These are phyloP conservation scores for Thymelicus acteon DNA, from an alignment of 2,888 invertebrate genomes.

Conservation along the genomic window DNA sequence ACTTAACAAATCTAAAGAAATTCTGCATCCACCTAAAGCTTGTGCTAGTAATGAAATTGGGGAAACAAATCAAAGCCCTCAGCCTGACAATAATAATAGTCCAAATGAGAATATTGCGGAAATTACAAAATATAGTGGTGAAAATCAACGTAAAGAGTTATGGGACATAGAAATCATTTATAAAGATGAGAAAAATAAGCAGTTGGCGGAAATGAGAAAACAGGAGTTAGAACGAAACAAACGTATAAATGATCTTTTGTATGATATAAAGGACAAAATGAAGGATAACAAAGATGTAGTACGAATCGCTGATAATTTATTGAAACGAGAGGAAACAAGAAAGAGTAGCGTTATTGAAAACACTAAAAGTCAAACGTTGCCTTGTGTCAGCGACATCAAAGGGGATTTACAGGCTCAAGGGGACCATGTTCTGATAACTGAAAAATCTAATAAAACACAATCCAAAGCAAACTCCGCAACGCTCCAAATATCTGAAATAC, in stretches of 20 bases:
- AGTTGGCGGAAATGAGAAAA: conserved; percentile 54
- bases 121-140: conserved; percentile 36
- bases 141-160: conserved; percentile 58
- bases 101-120: not conserved
- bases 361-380: conserved; percentile 19
- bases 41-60: conserved; percentile 12
- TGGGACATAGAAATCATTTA: conserved; percentile 60
- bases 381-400: not conserved
- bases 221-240: conserved; percentile 63
- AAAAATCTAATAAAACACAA: conserved; percentile 1
- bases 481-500: conserved; percentile 7
- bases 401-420: conserved; percentile 40
- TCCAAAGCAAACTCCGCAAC: not conserved
- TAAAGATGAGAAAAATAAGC: conserved; percentile 53
- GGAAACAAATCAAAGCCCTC: conserved; percentile 7
- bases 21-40: conserved; percentile 62
- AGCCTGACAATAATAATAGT: not conserved
- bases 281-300: conserved; percentile 76
- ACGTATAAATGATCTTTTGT: conserved; percentile 67
- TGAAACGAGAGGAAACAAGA: conserved; percentile 63
- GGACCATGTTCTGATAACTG: conserved; percentile 34
- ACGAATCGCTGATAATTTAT: conserved; percentile 67
- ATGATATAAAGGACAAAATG: conserved; percentile 75
- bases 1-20: conserved; percentile 65
- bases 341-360: conserved; percentile 47